Conservation (phyloP, 2,113 vertebrate species). For the Sciurus niger region DNA sequence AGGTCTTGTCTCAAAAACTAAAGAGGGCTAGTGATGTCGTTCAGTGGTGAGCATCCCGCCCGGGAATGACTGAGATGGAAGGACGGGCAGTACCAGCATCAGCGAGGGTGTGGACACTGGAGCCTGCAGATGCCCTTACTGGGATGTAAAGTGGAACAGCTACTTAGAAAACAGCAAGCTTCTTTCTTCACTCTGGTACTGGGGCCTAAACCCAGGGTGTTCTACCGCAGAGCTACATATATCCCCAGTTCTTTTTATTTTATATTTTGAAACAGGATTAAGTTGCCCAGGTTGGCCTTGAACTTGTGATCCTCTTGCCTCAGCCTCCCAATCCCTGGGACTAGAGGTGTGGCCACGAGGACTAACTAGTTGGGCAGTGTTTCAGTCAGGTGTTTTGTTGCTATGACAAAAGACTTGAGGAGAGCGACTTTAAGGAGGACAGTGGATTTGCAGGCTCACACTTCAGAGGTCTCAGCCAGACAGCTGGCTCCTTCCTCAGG, state of each 20-base stretch:
- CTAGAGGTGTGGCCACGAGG: not conserved
- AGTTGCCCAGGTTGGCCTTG: not conserved
- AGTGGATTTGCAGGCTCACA: no score
- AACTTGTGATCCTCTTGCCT: not conserved
- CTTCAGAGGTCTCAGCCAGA: no score
- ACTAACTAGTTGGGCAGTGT: not conserved
- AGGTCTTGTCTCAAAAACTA: no score
- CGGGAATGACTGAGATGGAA: constrained; percentile 9
- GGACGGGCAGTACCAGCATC: not conserved
- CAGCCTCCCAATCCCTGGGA: not conserved
- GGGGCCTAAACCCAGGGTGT: not conserved
- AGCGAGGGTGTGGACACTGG: not conserved
- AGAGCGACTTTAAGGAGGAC: no score
- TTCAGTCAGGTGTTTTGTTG: no score
- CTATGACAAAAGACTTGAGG: no score
- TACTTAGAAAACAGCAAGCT: not conserved
- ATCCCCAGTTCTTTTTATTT: not conserved
- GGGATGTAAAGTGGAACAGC: not conserved
- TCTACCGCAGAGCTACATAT: not conserved
- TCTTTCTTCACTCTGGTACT: no score
- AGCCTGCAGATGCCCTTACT: not conserved
- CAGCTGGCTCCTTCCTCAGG: no score
- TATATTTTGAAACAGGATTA: not conserved
- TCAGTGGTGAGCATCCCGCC: not conserved
- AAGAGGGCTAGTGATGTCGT: no score